Evolutionary conservation across 2,888 invertebrate genomes (phyloP).

Genomic region (Atherix ibis): DNA sequence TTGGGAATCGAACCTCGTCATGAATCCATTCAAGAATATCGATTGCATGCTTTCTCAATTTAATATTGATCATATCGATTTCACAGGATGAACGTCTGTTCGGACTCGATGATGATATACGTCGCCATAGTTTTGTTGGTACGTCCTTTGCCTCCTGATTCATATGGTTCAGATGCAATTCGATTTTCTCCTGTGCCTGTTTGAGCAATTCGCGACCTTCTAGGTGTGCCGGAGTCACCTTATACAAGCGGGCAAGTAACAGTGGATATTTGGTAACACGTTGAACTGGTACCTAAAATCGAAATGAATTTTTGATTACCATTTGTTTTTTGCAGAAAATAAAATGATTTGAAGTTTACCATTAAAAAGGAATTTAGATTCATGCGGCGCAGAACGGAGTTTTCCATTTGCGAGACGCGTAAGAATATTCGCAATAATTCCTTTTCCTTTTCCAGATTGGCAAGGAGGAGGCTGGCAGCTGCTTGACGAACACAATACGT

Average conservation of each 20-base stretch:
- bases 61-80: slow-evolving; percentile 77
- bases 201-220: slow-evolving; percentile 70
- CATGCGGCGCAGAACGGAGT: slow-evolving; percentile 81
- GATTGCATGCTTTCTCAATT: slow-evolving; percentile 82
- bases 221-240: slow-evolving; percentile 74
- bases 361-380: slow-evolving; percentile 95
- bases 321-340: no score
- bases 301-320: no score
- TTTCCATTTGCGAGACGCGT: slow-evolving; percentile 93
- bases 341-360: no score
- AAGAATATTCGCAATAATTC: slow-evolving; percentile 86
- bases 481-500: slow-evolving; percentile 91
- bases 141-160: slow-evolving; percentile 85
- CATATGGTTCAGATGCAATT: slow-evolving; percentile 84
- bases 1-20: slow-evolving; percentile 78
- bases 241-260: slow-evolving; percentile 73
- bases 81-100: slow-evolving; percentile 61
- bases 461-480: slow-evolving; percentile 69
- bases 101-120: slow-evolving; percentile 58
- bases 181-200: slow-evolving; percentile 82
- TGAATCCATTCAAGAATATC: slow-evolving; percentile 90
- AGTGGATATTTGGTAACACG: slow-evolving; percentile 93
- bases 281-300: slow-evolving; percentile 79
- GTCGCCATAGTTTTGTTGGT: slow-evolving; percentile 77
- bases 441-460: slow-evolving; percentile 87